Conservation (phyloP, 2,113 vertebrate genomes). For the Gymnocephalus cernua region DNA sequence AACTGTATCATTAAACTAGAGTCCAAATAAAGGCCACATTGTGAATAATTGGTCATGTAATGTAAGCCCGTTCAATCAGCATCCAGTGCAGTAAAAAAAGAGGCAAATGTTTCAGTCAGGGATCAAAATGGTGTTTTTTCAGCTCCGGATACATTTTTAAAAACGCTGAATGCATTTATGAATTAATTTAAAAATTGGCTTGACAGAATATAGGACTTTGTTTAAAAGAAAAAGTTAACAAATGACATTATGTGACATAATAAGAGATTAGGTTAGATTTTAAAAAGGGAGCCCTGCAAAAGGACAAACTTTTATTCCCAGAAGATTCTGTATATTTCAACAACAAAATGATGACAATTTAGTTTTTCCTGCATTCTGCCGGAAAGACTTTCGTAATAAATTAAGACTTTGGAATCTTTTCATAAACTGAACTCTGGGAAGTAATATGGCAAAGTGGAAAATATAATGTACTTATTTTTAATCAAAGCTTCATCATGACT, state of each 20-base stretch:
- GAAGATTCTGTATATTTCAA: not conserved
- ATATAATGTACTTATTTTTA: not conserved
- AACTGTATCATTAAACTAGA: slow-evolving; percentile 15
- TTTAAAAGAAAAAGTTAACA: slow-evolving; percentile 1
- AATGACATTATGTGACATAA: not conserved
- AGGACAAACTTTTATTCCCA: slow-evolving; percentile 27
- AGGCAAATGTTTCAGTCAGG: not conserved
- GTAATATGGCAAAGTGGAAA: slow-evolving; percentile 5
- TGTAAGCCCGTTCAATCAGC: not conserved
- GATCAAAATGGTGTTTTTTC: not conserved
- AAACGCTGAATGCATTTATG: not conserved
- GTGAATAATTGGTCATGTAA: not conserved
- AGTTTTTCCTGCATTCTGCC: not conserved
- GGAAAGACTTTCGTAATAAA: not conserved
- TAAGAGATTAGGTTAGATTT: not conserved
- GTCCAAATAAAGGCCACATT: slow-evolving; percentile 1
- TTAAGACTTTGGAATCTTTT: slow-evolving; percentile 5
- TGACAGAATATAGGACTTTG: not conserved
- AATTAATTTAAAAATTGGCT: not conserved
- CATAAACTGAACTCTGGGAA: slow-evolving; percentile 1
- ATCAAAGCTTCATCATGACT: not conserved
- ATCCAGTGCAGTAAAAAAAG: not conserved
- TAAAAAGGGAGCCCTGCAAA: not conserved
- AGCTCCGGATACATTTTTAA: not conserved
- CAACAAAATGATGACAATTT: not conserved